A percentile compares a stretch with the other conserved stretches of the same genome.
Evolutionary conservation across 2,113 vertebrate species (phyloP).

Genomic region (Hydrolagus affinis): DNA sequence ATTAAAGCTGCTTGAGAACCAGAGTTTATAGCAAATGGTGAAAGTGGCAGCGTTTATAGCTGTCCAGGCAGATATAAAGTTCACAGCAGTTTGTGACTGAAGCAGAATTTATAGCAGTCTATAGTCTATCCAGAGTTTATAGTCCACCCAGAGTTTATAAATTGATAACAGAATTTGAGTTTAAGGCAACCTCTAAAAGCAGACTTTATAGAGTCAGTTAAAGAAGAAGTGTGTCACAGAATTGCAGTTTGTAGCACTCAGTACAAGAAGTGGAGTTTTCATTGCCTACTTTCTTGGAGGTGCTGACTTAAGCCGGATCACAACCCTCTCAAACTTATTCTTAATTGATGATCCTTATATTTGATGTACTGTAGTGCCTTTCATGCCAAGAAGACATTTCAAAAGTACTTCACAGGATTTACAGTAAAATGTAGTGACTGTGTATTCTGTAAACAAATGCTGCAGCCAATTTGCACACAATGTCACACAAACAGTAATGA

Average conservation of each 20-base stretch:
- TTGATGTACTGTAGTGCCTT: too few species aligned
- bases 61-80: background rate
- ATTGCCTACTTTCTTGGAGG: background rate
- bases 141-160: constrained; percentile 10
- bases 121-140: background rate
- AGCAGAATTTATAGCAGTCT: background rate
- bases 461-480: too few species aligned
- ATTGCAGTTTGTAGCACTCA: background rate
- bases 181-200: background rate
- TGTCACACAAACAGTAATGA: too few species aligned
- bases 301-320: background rate
- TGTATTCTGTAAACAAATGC: too few species aligned
- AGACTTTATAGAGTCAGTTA: background rate
- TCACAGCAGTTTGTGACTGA: background rate
- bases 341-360: too few species aligned
- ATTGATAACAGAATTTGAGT: background rate
- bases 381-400: too few species aligned
- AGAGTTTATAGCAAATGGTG: constrained; percentile 13
- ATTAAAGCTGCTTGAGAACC: background rate
- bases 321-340: too few species aligned
- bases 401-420: too few species aligned
- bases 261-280: background rate
- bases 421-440: too few species aligned
- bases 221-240: background rate
- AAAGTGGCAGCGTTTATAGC: background rate